These are phyloP conservation scores for Clarias gariepinus DNA, from an alignment of 2,113 vertebrate species.

Conservation along the genomic window DNA sequence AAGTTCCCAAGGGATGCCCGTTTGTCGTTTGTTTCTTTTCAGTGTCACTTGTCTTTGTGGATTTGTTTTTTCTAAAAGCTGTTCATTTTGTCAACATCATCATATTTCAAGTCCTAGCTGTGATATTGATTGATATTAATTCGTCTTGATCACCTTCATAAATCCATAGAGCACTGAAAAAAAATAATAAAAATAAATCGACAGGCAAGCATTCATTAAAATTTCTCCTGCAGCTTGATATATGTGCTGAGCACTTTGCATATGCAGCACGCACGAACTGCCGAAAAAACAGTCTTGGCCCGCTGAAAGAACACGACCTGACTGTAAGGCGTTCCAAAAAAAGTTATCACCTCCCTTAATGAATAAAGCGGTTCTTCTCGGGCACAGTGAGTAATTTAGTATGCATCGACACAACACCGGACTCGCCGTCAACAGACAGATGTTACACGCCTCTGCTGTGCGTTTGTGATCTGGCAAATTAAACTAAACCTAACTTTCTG, in stretches of 20 bases:
- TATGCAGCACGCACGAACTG: constrained; percentile 42
- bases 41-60: not conserved
- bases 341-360: constrained; percentile 57
- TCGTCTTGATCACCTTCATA: not conserved
- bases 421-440: constrained; percentile 31
- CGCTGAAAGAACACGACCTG: constrained; percentile 48
- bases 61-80: not conserved
- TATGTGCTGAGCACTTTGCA: constrained; percentile 44
- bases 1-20: not conserved
- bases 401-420: constrained; percentile 45
- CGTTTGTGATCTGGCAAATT: constrained; percentile 45
- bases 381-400: constrained; percentile 43
- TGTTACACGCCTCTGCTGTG: constrained; percentile 27
- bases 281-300: constrained; percentile 46
- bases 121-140: not conserved
- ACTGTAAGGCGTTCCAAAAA: constrained; percentile 48
- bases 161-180: not conserved
- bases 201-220: constrained; percentile 34
- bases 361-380: constrained; percentile 52
- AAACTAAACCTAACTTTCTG: constrained; percentile 16
- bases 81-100: not conserved
- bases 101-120: not conserved
- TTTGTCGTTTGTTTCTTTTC: not conserved
- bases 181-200: not conserved
- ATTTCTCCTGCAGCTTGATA: constrained; percentile 44